Evolutionary conservation across 2,888 invertebrate species (phyloP).

Genomic region (Patella caerulea): DNA sequence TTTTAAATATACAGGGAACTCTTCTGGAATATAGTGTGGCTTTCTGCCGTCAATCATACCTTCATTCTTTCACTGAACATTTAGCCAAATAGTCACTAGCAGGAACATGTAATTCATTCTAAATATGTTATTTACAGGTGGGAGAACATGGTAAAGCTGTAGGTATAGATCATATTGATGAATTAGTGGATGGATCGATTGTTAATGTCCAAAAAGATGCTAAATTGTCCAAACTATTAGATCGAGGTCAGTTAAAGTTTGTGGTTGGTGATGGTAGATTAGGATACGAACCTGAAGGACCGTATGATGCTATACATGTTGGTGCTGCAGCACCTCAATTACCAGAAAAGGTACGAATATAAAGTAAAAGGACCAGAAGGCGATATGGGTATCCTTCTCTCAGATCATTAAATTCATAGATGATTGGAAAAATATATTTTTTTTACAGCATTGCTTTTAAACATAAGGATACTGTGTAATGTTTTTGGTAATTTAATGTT

Average conservation of each 20-base stretch:
- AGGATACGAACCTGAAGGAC: conserved; percentile 65
- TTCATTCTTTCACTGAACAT: too few relatives aligned
- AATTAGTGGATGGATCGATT: conserved; percentile 76
- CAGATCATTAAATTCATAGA: neutral
- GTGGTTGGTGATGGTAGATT: conserved; percentile 70
- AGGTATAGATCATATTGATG: conserved; percentile 72
- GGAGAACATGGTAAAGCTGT: conserved; percentile 68
- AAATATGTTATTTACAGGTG: conserved; percentile 56
- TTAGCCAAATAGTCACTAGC: too few relatives aligned
- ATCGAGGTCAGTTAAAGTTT: conserved; percentile 62
- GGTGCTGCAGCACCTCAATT: conserved; percentile 71
- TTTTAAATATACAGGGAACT: too few relatives aligned
- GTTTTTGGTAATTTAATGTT: too few relatives aligned
- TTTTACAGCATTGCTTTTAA: neutral
- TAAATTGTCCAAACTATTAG: conserved; percentile 48
- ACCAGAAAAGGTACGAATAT: conserved; percentile 70
- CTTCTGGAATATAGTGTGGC: too few relatives aligned
- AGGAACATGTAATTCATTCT: too few relatives aligned
- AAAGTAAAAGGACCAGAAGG: neutral
- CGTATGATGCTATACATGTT: conserved; percentile 73
- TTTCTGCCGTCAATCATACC: too few relatives aligned
- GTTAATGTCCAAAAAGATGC: conserved; percentile 78
- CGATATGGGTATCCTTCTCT: too few relatives aligned
- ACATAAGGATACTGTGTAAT: too few relatives aligned
- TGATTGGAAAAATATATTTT: neutral